Evolutionary conservation across 1,140 invertebrate species (phyloP), one percentile per base, ranked within the genome.

Genomic region (Gryllus bimaculatus): DNA sequence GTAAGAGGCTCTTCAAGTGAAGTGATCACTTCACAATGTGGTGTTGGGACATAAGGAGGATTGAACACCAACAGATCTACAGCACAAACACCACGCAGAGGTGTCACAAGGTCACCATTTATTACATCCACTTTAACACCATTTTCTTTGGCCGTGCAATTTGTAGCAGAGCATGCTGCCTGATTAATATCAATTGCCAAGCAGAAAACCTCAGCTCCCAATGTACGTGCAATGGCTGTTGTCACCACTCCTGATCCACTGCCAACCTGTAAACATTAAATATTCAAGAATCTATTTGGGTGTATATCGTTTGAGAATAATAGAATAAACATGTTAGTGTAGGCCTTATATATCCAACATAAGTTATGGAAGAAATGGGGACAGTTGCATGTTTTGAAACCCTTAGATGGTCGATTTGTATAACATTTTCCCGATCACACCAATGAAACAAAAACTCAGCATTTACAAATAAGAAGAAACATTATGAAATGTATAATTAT

Each of bases 11-110:
- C 84, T n/a, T 54, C 13, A 13, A 54, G 5, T 12, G 47, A 18
- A 21, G 8, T 54, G 13, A 81, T 81, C 82, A 94, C 89, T 87
- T 97, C 94, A 49, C 89, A 84, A 74, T 89, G 86, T 18, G 91
- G 90, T 12, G 97, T 98, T 0, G 95, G 93, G 74, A 99, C 97
- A 88, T 99, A 99, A 0, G 98, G 98, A 4, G 98, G 98, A 90
- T 99, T 99, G 83, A 98, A 99, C 77, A 99, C 83, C 77, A 99
- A 86, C 26, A 99, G 79, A 89, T 99, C 98, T 83, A 94, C 90
- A 2, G 85, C 82, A 76, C 87, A 84, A 73, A 83, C 75, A 3
- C 47, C 82, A 49, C 84, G 83, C 82, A 90, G 84, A 85, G 86
- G 82, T 86, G 83, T 84, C 66, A 87, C 83, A 75, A 97, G 87